Conservation (phyloP, 2,113 vertebrate species). For the Oceanites oceanicus region DNA sequence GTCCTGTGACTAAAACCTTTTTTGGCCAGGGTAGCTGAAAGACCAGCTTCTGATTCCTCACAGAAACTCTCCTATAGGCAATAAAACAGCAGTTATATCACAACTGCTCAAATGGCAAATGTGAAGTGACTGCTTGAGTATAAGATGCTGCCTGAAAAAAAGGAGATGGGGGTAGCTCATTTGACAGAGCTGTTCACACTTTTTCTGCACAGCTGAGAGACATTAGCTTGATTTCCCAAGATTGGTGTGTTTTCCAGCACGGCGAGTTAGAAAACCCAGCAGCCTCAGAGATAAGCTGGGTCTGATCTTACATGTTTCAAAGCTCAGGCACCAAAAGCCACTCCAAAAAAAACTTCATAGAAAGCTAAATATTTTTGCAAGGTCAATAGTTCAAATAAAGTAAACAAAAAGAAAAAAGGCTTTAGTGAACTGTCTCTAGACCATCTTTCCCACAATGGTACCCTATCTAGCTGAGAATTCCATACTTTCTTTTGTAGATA, state of each 20-base stretch:
- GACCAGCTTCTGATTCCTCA: constrained; percentile 57
- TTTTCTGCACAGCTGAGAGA: constrained; percentile 75
- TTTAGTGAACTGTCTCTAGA: not conserved
- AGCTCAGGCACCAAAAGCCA: constrained; percentile 53
- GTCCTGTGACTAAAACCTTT: constrained; percentile 57
- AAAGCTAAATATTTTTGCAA: constrained; percentile 48
- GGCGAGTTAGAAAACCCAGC: constrained; percentile 35
- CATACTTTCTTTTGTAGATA: not conserved
- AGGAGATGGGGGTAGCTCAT: constrained; percentile 66
- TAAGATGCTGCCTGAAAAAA: constrained; percentile 61
- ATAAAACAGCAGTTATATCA: constrained; percentile 69
- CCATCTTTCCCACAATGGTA: not conserved
- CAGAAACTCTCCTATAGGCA: constrained; percentile 70
- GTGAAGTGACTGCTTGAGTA: constrained; percentile 74
- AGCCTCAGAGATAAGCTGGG: constrained; percentile 45
- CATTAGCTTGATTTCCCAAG: constrained; percentile 74
- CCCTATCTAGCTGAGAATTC: not conserved
- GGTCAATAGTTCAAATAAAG: constrained; percentile 67
- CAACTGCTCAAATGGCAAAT: constrained; percentile 72
- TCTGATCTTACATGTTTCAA: constrained; percentile 65
- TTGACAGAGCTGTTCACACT: constrained; percentile 83
- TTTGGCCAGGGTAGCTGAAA: constrained; percentile 53
- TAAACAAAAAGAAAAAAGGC: not conserved
- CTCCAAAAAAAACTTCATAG: not conserved
- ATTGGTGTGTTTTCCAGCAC: constrained; percentile 60